A percentile compares a stretch with the other conserved stretches of the same genome.
Conservation (phyloP, 1,140 invertebrate genomes). For the Drosophila lini region DNA sequence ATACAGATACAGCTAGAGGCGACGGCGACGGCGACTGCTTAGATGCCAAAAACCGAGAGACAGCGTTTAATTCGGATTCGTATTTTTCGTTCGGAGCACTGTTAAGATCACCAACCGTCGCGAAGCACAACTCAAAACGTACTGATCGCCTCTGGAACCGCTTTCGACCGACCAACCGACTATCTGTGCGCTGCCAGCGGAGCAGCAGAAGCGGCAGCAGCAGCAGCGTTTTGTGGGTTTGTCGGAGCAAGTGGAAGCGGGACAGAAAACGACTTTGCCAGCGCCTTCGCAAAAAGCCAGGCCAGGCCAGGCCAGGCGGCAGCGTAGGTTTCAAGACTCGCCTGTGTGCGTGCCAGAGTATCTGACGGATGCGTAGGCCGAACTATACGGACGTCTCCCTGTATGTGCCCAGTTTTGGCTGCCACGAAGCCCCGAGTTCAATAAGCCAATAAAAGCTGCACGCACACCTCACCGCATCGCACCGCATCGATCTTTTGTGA, state of each 20-base stretch:
- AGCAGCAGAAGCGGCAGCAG: slow-evolving; percentile 39
- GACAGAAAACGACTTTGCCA: slow-evolving; percentile 37
- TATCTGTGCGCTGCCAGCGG: slow-evolving; percentile 67
- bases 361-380: slow-evolving; percentile 69
- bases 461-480: slow-evolving; percentile 39
- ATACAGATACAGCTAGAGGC: slow-evolving; percentile 49
- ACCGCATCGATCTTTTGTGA: slow-evolving; percentile 51
- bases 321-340: slow-evolving; percentile 57
- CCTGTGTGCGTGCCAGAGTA: slow-evolving; percentile 39
- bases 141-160: slow-evolving; percentile 80
- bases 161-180: slow-evolving; percentile 62
- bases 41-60: slow-evolving; percentile 38
- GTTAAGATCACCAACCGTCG: slow-evolving; percentile 79
- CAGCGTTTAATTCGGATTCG: slow-evolving; percentile 41
- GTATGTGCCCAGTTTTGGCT: slow-evolving; percentile 33
- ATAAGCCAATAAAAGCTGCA: slow-evolving; percentile 73
- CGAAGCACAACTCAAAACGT: slow-evolving; percentile 83
- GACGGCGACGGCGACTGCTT: slow-evolving; percentile 1
- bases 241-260: slow-evolving; percentile 52
- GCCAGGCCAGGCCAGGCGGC: slow-evolving; percentile 19
- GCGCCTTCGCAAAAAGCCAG: slow-evolving; percentile 65
- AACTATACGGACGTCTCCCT: slow-evolving; percentile 15
- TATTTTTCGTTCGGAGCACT: slow-evolving; percentile 51
- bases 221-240: slow-evolving; percentile 55
- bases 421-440: slow-evolving; percentile 72